These are phyloP conservation scores for Zaprionus capensis DNA, from an alignment of 1,140 invertebrate genomes.

Conservation along the genomic window DNA sequence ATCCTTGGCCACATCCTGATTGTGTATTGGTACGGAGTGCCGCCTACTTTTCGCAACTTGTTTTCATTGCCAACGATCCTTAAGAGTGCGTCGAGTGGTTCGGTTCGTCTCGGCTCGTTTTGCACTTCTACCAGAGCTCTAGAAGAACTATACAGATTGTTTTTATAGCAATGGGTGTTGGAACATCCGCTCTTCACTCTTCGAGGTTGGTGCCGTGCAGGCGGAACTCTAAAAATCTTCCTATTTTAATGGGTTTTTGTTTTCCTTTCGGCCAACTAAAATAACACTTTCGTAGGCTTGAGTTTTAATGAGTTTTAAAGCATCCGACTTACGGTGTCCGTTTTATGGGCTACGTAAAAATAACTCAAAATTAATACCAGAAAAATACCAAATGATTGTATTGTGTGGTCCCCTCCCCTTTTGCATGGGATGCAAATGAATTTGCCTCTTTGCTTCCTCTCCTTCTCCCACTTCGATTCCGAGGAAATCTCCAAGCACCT, in stretches of 20 bases:
- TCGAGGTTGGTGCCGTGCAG: conserved; percentile 30
- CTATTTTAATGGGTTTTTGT: conserved; percentile 50
- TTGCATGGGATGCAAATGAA: conserved; percentile 24
- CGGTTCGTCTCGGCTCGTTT: conserved; percentile 17
- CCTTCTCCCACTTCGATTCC: conserved; percentile 27
- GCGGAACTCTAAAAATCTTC: conserved; percentile 70
- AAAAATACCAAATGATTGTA: conserved; percentile 34
- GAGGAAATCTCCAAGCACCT: conserved; percentile 53
- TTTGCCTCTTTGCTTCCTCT: neutral
- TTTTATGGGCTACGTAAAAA: conserved; percentile 60
- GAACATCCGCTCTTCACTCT: conserved; percentile 30
- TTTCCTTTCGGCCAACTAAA: conserved; percentile 59
- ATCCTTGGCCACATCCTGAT: conserved; percentile 64
- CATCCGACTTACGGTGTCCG: conserved; percentile 29
- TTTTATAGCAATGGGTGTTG: conserved; percentile 44
- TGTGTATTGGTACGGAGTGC: neutral
- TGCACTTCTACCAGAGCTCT: conserved; percentile 55
- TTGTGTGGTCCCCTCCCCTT: conserved; percentile 9
- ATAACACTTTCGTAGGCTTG: conserved; percentile 62
- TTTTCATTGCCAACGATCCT: conserved; percentile 43
- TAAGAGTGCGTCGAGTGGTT: conserved; percentile 28
- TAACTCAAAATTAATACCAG: conserved; percentile 42
- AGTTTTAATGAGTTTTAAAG: conserved; percentile 66
- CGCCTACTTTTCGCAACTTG: conserved; percentile 60
- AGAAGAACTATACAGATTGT: conserved; percentile 28